phyloP scores from a whole-genome alignment of 2,797 vertebrate species.

The Clarias laeviceps region DNA sequence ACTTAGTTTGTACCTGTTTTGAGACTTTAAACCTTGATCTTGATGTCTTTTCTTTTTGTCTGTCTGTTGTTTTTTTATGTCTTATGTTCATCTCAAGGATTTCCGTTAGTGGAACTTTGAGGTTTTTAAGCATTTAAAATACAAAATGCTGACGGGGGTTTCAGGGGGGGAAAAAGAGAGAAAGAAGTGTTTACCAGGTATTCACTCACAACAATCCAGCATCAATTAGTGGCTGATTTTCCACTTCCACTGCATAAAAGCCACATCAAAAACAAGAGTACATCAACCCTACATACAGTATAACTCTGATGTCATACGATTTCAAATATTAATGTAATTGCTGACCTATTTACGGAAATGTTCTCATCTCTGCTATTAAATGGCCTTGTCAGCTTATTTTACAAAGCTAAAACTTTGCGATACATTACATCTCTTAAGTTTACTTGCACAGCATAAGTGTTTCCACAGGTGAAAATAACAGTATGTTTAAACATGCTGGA shows the following conservation, averaged over 20 bases:
- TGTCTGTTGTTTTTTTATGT: slow-evolving; percentile 34
- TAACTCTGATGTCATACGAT: neutral
- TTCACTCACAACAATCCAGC: slow-evolving; percentile 48
- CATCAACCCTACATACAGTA: neutral
- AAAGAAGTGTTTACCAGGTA: slow-evolving; percentile 58
- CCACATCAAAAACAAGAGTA: slow-evolving; percentile 17
- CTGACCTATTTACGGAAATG: neutral
- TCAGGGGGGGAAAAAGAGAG: slow-evolving; percentile 27
- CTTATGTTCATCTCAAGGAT: slow-evolving; percentile 50
- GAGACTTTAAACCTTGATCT: slow-evolving; percentile 2
- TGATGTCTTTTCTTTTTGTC: slow-evolving; percentile 33
- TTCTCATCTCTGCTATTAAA: neutral
- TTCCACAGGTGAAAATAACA: neutral
- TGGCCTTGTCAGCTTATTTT: neutral
- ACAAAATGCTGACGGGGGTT: slow-evolving; percentile 53
- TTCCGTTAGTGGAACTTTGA: slow-evolving; percentile 63
- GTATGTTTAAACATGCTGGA: neutral
- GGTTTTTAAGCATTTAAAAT: slow-evolving; percentile 57
- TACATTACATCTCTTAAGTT: neutral
- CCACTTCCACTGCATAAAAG: slow-evolving; percentile 17
- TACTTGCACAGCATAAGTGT: neutral
- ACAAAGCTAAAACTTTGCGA: neutral
- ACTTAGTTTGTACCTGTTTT: neutral
- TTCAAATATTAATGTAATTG: neutral
- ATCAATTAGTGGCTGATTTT: slow-evolving; percentile 19